These are phyloP conservation scores for Cryptophagus acutangulus DNA, from an alignment of 2,888 invertebrate genomes.

Conservation along the genomic window DNA sequence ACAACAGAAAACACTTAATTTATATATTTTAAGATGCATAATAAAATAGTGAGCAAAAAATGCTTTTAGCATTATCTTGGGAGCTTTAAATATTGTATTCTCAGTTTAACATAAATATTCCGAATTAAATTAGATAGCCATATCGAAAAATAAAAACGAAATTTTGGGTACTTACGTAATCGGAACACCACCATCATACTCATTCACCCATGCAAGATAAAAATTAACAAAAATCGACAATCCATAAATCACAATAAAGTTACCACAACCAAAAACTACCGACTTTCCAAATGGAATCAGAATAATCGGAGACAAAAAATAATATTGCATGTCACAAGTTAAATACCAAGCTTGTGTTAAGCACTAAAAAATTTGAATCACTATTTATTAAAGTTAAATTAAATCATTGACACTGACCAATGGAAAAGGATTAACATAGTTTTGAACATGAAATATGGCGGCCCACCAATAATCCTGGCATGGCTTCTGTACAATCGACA, in stretches of 20 bases:
- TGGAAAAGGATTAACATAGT: slow-evolving; percentile 38
- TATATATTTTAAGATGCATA: too few relatives aligned
- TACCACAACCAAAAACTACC: slow-evolving; percentile 39
- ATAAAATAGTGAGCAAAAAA: too few relatives aligned
- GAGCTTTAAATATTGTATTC: too few relatives aligned
- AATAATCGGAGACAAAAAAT: slow-evolving; percentile 46
- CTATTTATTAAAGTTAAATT: too few relatives aligned
- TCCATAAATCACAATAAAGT: slow-evolving; percentile 32
- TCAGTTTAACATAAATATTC: too few relatives aligned
- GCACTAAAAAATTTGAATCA: slow-evolving; percentile 40
- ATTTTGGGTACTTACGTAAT: slow-evolving; percentile 43
- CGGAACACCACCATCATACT: slow-evolving; percentile 40
- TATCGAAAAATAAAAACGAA: too few relatives aligned
- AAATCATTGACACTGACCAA: too few relatives aligned
- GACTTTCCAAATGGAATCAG: slow-evolving; percentile 44
- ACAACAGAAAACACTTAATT: too few relatives aligned
- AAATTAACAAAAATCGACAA: slow-evolving; percentile 40
- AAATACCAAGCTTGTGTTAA: slow-evolving; percentile 49
- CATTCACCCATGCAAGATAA: slow-evolving; percentile 39
- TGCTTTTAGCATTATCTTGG: too few relatives aligned
- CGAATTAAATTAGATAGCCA: too few relatives aligned
- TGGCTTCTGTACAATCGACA: slow-evolving; percentile 25
- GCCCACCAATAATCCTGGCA: slow-evolving; percentile 48
- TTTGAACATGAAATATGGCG: slow-evolving; percentile 45
- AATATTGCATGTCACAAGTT: slow-evolving; percentile 49